Evolutionary conservation across 2,888 invertebrate genomes (phyloP).

Genomic region (Apamea epomidion): DNA sequence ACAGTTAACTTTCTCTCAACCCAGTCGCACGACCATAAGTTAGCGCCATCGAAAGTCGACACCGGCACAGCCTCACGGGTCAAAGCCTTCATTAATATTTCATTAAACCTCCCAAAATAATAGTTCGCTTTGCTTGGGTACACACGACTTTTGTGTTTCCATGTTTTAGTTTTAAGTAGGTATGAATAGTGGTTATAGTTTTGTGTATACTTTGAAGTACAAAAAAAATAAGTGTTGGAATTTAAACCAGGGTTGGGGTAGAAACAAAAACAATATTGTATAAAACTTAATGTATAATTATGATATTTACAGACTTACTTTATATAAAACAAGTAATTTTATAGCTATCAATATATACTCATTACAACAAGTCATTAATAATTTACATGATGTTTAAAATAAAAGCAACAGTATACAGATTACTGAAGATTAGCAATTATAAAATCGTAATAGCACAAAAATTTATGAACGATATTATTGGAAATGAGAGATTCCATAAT

Average conservation of each 20-base stretch:
- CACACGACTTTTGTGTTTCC: constrained; percentile 24
- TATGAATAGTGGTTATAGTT: not conserved
- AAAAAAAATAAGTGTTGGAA: not conserved
- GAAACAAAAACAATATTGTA: constrained; percentile 88
- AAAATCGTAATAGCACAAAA: constrained; percentile 85
- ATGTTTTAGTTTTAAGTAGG: not conserved
- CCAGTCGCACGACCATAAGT: constrained; percentile 81
- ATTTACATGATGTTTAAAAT: constrained; percentile 88
- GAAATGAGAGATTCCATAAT: constrained; percentile 89
- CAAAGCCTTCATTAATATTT: constrained; percentile 84
- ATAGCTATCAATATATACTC: constrained; percentile 90
- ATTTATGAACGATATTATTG: constrained; percentile 83
- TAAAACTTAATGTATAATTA: constrained; percentile 91
- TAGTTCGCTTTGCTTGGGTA: constrained; percentile 39
- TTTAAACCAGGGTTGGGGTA: constrained; percentile 64
- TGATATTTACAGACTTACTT: constrained; percentile 90
- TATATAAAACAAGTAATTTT: constrained; percentile 90
- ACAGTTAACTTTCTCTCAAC: constrained; percentile 90
- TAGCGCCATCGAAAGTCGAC: constrained; percentile 88
- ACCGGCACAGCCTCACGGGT: constrained; percentile 82
- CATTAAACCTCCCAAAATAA: constrained; percentile 63
- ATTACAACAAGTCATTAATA: constrained; percentile 90
- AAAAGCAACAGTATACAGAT: constrained; percentile 88
- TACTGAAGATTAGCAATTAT: constrained; percentile 85
- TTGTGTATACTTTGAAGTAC: not conserved